Evolutionary conservation across 2,113 vertebrate species (phyloP).

Genomic region (Lamprotornis superbus): DNA sequence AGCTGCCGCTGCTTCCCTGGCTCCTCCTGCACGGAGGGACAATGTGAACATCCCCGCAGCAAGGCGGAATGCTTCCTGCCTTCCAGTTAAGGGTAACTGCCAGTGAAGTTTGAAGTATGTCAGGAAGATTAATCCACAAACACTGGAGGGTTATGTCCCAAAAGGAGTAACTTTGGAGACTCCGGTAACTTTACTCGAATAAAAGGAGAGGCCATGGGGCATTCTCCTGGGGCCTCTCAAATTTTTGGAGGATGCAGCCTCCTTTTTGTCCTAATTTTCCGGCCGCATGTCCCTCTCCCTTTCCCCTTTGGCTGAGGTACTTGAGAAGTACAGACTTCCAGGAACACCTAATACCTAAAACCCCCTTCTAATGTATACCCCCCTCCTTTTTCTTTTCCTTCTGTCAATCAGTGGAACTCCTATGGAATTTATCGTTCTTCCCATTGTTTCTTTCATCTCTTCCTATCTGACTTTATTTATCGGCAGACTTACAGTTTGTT

Average conservation of each 20-base stretch:
- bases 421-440: neutral
- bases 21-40: too few species aligned
- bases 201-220: neutral
- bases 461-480: neutral
- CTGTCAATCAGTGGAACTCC: neutral
- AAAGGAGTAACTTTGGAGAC: neutral
- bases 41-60: accelerated
- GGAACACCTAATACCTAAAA: accelerated
- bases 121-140: neutral
- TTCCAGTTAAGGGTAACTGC: neutral
- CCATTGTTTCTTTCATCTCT: neutral
- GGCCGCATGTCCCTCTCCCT: neutral
- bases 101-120: neutral
- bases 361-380: neutral
- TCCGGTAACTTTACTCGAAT: neutral
- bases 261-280: neutral
- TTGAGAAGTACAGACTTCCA: neutral
- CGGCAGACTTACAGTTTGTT: neutral
- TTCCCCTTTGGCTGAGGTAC: too few species aligned
- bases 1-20: too few species aligned
- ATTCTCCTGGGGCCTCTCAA: neutral
- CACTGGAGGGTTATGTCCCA: neutral
- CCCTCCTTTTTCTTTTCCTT: neutral
- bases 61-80: neutral
- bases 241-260: neutral